A percentile compares a stretch with the other conserved stretches of the same genome.
phyloP scores from a whole-genome alignment of 1,140 invertebrate species.

The Caenorhabditis latens region DNA sequence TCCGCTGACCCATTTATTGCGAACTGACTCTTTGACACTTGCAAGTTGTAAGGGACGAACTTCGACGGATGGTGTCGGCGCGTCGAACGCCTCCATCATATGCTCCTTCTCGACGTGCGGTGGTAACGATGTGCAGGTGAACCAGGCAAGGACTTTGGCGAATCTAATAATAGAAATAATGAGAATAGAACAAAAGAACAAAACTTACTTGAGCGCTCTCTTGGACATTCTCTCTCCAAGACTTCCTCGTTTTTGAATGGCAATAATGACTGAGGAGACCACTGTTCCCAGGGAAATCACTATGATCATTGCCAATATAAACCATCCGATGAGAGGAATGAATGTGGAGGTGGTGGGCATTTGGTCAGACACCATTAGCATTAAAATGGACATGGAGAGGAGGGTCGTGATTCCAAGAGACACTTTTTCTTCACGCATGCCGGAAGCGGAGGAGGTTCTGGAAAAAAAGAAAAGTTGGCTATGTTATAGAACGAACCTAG shows the following conservation, averaged over 20 bases:
- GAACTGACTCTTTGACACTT: constrained; percentile 47
- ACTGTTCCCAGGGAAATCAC: constrained; percentile 75
- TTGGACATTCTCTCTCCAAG: constrained; percentile 72
- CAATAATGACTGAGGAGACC: constrained; percentile 75
- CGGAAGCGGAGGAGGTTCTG: constrained; percentile 75
- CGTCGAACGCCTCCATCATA: constrained; percentile 60
- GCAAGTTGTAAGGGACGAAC: constrained; percentile 54
- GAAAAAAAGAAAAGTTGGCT: constrained; percentile 66
- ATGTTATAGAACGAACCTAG: too few relatives aligned
- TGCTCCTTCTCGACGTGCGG: constrained; percentile 73
- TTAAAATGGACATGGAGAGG: constrained; percentile 77
- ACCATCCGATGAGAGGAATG: constrained; percentile 75
- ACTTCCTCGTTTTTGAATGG: constrained; percentile 74
- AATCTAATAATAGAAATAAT: constrained; percentile 59
- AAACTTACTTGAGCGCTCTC: constrained; percentile 65
- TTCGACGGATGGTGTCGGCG: constrained; percentile 56
- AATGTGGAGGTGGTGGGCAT: constrained; percentile 77
- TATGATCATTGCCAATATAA: constrained; percentile 77
- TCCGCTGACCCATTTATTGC: constrained; percentile 47
- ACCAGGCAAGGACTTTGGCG: constrained; percentile 67
- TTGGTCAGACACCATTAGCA: constrained; percentile 77
- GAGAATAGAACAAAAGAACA: neutral
- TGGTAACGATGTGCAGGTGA: constrained; percentile 74
- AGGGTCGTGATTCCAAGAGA: constrained; percentile 73
- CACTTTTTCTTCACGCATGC: constrained; percentile 76